Percentiles rank a stretch among this genome's conserved stretches.
Evolutionary conservation across 2,888 invertebrate genomes (phyloP).

Genomic region (Netelia virgata): DNA sequence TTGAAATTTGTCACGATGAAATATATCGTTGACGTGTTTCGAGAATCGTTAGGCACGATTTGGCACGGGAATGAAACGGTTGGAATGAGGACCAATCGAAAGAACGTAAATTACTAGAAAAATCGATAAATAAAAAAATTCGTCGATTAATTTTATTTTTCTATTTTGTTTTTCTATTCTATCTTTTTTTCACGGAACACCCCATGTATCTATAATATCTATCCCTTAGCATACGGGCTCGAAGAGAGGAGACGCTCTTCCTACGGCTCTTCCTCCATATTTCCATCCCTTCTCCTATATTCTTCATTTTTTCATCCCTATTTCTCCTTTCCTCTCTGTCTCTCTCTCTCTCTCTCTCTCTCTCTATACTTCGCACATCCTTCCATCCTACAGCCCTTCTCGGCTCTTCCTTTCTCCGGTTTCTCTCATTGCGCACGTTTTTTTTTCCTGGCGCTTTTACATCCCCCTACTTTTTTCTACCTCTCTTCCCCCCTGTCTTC

Average conservation of each 20-base stretch:
- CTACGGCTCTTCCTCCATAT: conserved; percentile 51
- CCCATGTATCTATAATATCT: conserved; percentile 3
- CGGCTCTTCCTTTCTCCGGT: conserved; percentile 39
- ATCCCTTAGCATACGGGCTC: background rate
- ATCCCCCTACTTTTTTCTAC: conserved; percentile 64
- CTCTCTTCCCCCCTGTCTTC: conserved; percentile 60
- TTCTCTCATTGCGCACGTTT: conserved; percentile 66
- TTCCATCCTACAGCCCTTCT: conserved; percentile 35
- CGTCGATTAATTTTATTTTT: too few species aligned
- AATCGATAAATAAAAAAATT: too few species aligned
- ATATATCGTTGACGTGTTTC: too few species aligned
- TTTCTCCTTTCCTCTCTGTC: conserved; percentile 61
- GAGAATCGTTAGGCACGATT: too few species aligned
- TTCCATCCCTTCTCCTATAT: conserved; percentile 26
- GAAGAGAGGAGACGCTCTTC: conserved; percentile 58
- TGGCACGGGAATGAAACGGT: too few species aligned
- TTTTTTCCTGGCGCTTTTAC: conserved; percentile 52
- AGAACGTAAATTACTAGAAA: too few species aligned
- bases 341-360: conserved; percentile 51
- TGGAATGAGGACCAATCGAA: too few species aligned
- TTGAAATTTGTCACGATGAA: too few species aligned
- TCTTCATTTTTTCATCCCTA: conserved; percentile 49
- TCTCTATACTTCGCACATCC: conserved; percentile 35
- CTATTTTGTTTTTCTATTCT: background rate
- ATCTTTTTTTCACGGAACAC: background rate